Evolutionary conservation across 2,888 invertebrate species (phyloP).

Genomic region (Sesamia inferens): DNA sequence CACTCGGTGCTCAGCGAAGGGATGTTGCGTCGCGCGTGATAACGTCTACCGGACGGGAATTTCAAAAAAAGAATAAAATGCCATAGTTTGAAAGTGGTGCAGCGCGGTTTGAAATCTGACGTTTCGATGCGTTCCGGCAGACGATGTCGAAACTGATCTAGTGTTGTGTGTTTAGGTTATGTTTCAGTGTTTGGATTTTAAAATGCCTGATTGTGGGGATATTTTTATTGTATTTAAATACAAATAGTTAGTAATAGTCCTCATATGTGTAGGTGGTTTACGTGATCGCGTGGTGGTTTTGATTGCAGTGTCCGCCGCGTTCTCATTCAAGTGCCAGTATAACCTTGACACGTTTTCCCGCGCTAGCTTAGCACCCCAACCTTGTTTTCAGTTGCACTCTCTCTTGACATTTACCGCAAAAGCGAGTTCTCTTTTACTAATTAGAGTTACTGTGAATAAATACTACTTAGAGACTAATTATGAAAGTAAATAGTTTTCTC

Average conservation of each 20-base stretch:
- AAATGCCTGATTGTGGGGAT: slow-evolving; percentile 52
- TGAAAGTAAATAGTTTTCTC: slow-evolving; percentile 31
- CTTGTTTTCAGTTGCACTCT: slow-evolving; percentile 87
- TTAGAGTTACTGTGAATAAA: slow-evolving; percentile 67
- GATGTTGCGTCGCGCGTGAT: slow-evolving; percentile 83
- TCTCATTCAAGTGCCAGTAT: slow-evolving; percentile 80
- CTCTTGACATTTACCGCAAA: slow-evolving; percentile 85
- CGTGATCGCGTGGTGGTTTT: slow-evolving; percentile 70
- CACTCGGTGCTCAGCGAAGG: slow-evolving; percentile 77
- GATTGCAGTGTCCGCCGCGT: slow-evolving; percentile 80
- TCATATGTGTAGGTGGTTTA: slow-evolving; percentile 66
- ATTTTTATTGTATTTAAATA: slow-evolving; percentile 49
- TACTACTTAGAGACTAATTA: slow-evolving; percentile 46
- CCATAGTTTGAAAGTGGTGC: slow-evolving; percentile 81
- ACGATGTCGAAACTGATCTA: slow-evolving; percentile 62
- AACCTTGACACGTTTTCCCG: slow-evolving; percentile 89
- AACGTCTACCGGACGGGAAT: slow-evolving; percentile 77
- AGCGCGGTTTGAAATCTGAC: slow-evolving; percentile 66
- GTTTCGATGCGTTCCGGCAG: slow-evolving; percentile 64
- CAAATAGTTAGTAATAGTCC: slow-evolving; percentile 52
- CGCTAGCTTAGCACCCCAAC: slow-evolving; percentile 79
- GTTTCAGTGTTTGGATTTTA: slow-evolving; percentile 66
- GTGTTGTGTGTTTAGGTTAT: slow-evolving; percentile 77
- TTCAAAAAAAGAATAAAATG: slow-evolving; percentile 85
- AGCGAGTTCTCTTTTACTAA: slow-evolving; percentile 76